These are phyloP conservation scores for Ianthella basta DNA, from an alignment of 37 sponge, comb jelly and placozoan genomes.

Conservation along the genomic window DNA sequence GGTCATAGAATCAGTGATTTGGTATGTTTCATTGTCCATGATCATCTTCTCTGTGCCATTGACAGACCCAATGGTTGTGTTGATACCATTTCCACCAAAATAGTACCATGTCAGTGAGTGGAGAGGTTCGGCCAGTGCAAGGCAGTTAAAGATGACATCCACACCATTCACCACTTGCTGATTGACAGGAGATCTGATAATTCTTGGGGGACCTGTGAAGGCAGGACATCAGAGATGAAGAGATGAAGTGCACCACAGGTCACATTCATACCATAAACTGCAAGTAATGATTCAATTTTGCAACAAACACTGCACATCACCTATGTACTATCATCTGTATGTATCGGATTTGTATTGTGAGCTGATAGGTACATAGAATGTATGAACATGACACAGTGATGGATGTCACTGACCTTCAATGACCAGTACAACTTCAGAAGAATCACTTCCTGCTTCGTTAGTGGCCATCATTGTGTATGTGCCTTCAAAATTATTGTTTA, in stretches of 20 bases:
- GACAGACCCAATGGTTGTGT: background rate
- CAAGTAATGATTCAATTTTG: no score
- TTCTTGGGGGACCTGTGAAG: conserved; percentile 59
- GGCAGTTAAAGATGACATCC: conserved; percentile 43
- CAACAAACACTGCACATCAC: no score
- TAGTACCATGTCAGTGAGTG: conserved; percentile 56
- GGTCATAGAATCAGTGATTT: background rate
- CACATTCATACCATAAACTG: background rate
- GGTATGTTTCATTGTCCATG: conserved; percentile 30
- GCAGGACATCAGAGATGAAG: background rate
- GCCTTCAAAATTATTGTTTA: conserved; percentile 59
- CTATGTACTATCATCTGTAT: no score
- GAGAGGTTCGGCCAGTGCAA: conserved; percentile 54
- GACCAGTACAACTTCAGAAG: conserved; percentile 35
- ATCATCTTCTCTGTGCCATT: background rate
- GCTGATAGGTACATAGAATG: no score
- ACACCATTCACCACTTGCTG: conserved; percentile 46
- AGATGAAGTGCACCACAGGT: background rate
- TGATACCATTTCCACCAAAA: conserved; percentile 14
- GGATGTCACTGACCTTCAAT: conserved; percentile 54
- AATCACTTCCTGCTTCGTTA: conserved; percentile 58
- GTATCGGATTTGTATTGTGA: no score
- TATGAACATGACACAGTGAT: background rate
- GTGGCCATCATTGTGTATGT: conserved; percentile 60
- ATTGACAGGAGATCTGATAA: conserved; percentile 34